Evolutionary conservation across 1,140 invertebrate species (phyloP), one percentile per base, ranked within the genome.

Genomic region (Zelostemma sp.): DNA sequence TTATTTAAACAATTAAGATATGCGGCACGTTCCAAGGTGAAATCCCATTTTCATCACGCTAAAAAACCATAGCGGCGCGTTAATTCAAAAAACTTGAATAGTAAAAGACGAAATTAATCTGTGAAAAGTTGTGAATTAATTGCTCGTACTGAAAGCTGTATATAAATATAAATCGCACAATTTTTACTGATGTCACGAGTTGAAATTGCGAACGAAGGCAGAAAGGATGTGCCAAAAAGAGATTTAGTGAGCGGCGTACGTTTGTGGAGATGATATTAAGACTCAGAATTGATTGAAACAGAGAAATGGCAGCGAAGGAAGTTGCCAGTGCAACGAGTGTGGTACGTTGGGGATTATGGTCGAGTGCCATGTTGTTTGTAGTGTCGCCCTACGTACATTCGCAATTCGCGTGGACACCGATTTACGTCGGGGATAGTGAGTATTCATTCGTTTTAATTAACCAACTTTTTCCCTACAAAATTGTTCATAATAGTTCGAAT

Each of bases 361-460:
- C 78, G 53, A 63, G 73, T 60, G 69, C 74, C 43, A 73, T 78
- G 46, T 59, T 83, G 47, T 76, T 80, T 35, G 70, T 71, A 28
- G 64, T 78, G 50, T 58, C 67, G n/a, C 76, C 80, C 14, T 68
- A 75, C 33, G 80, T 68, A 19, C 75, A 76, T 55, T 76, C 81
- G 8, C 82, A 85, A 54, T 74, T 84, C 49, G 79, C 80, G 25
- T 85, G 83, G 82, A 85, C 84, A 19, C 82, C 83, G 2, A 85
- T 85, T 69, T 85, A 85, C 69, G 68, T 85, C 31, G 80, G 81
- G 41, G 43, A 72, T 56, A 84, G 84, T 85, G 64, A 85, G 84
- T 84, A 73, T 57, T 49, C 9, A 31, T 17, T 49, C 33, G 17
- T 40, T 25, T n/a, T n/a, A n/a, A n/a, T n/a, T n/a, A n/a, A n/a